Conservation (phyloP, 2,113 vertebrate genomes). For the Microcebus ravelobensis region DNA sequence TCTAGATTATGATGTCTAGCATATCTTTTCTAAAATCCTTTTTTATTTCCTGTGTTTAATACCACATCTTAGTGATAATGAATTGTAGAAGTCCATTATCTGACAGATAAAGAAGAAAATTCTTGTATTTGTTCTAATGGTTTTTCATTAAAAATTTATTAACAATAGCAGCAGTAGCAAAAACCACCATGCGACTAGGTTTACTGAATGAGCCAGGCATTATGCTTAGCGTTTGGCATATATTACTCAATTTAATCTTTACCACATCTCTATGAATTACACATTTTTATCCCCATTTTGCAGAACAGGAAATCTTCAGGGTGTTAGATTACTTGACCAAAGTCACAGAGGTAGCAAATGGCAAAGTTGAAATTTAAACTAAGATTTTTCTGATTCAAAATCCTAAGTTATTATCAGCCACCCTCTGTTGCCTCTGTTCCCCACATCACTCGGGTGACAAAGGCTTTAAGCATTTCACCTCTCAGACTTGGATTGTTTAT, state of each 20-base stretch:
- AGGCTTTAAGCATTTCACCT: neutral
- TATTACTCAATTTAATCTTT: neutral
- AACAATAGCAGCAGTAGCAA: neutral
- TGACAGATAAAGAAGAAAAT: neutral
- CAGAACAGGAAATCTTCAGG: neutral
- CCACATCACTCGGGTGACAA: neutral
- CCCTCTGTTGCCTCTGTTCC: neutral
- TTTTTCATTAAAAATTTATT: slow-evolving; percentile 2
- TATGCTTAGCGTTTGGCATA: neutral
- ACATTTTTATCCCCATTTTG: neutral
- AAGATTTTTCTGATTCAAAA: slow-evolving; percentile 14
- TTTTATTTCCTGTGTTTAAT: neutral
- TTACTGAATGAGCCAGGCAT: neutral
- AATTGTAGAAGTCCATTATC: neutral
- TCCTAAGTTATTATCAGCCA: neutral
- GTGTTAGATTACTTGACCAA: neutral
- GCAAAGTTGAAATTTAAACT: neutral
- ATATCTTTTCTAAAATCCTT: neutral
- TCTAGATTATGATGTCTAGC: neutral
- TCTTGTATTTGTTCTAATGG: neutral
- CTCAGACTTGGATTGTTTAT: neutral
- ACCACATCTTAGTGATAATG: neutral
- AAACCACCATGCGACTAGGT: neutral
- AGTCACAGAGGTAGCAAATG: neutral
- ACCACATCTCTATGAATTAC: neutral